Base-by-base conservation (phyloP, 2,113 vertebrate genomes). In the Corythoichthys haematopterus region DNA sequence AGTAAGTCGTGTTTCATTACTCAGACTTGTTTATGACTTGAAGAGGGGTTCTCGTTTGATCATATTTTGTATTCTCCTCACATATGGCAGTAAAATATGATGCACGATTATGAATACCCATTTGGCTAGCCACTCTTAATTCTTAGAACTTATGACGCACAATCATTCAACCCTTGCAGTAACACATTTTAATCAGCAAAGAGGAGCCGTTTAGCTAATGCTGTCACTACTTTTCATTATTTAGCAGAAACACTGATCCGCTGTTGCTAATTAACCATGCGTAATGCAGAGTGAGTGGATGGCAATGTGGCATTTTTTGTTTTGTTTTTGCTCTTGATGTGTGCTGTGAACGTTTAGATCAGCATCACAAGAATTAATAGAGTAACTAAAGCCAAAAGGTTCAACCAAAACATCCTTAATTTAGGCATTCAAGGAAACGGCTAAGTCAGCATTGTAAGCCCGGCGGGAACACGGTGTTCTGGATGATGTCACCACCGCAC, bases 401-500 rank as follows among this genome's bases (percentile, higher is more conserved):
- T 46, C 6, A 11, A 62, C 45, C 20, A 46, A 47, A 47, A 33
- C 43, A 62, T 62, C 20, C 20, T 62, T 62, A 62, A 62, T 62
- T 46, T 33, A 46, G 12, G 6, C 60, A 46, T 62, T 28, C 20
- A 71, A 78, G 69, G 38, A 69, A 77, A 82, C 62, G 65, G 69
- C 78, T 67, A 79, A 68, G 76, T 85, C 83, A 87, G 88, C 86
- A 83, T 47, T 57, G 68, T 71, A 56, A 2, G 40, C 60, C 74
- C 70, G 11, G 50, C 38, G 70, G 70, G 72, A 81, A 73, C 68
- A 43, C 0, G 20, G 59, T 53, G 56, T 69, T 67, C 76, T 64
- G 71, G 62, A 70, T 74, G 74, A 66, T 61, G 76, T 72, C 65
- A 70, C 47, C 64, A 62, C 69, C 64, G 55, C 72, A 77, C 65